phyloP scores from a whole-genome alignment of 2,113 vertebrate genomes.

The Clarias gariepinus region DNA sequence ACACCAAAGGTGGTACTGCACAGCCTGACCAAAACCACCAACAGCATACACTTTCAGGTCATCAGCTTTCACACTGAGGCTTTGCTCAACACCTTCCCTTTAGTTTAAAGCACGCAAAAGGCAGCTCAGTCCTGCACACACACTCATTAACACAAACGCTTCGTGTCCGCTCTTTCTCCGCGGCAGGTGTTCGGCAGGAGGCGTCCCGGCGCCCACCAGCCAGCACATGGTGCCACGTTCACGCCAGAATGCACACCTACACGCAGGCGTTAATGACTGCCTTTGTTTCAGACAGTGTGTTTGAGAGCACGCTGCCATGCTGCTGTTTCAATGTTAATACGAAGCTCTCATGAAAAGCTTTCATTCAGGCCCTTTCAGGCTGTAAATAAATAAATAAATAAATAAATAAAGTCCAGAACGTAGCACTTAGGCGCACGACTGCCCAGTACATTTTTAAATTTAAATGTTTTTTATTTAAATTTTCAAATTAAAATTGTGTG shows the following conservation, averaged over 20 bases:
- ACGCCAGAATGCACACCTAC: slow-evolving; percentile 35
- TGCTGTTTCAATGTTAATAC: background rate
- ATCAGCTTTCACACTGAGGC: background rate
- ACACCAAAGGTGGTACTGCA: background rate
- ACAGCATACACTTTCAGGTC: background rate
- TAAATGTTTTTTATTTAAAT: too few relatives aligned
- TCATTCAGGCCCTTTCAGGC: background rate
- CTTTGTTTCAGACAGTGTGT: slow-evolving; percentile 41
- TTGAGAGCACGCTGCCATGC: background rate
- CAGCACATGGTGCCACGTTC: slow-evolving; percentile 27
- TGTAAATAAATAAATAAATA: slow-evolving; percentile 16
- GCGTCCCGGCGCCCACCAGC: slow-evolving; percentile 19
- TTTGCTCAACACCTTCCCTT: background rate
- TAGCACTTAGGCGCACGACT: too few relatives aligned
- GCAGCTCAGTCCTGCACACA: background rate
- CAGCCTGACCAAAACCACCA: background rate
- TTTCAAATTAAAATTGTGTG: too few relatives aligned
- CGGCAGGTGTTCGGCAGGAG: slow-evolving; percentile 25
- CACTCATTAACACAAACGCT: background rate
- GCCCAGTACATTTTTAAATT: too few relatives aligned
- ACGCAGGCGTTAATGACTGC: background rate
- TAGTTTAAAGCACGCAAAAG: background rate
- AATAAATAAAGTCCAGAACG: background rate
- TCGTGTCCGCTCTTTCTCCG: background rate
- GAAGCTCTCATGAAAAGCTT: background rate